Base-by-base conservation (phyloP, 2,113 vertebrate genomes). In the Gadus chalcogrammus region DNA sequence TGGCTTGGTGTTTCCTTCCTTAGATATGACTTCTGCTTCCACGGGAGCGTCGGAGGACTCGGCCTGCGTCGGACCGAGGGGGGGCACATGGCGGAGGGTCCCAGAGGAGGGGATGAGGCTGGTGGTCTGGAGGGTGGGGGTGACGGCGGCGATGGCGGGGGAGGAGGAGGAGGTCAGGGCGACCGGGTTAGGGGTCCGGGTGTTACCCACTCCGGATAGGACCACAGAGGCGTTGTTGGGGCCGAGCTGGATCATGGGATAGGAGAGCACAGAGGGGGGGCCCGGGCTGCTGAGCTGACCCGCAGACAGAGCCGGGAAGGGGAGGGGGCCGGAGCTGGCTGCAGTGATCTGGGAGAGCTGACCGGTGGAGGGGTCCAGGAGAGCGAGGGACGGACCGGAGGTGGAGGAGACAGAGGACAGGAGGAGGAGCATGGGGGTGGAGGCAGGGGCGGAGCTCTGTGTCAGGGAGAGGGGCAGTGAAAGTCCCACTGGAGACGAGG, bases 401-500 rank as follows among this genome's bases (percentile, higher is more conserved):
- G 84, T 84, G 20, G 87, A 73, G 31, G 90, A 76, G 4, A 89
- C 69, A 8, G 91, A 80, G 17, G 91, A 92, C 24, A 93, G 84
- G 61, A 93, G 88, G n/a, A 93, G 85, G 53, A 92, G 78, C 83
- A 92, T 65, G 1, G 88, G 79, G 15, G 82, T 63, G 12, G 91
- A 87, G 79, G 84, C 56, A 66, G 69, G 71, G 0, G 82, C 71
- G 11, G 86, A 61, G 20, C 78, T 83, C 74, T 83, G 85, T 69
- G 84, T 28, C 3, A 91, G 79, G 5, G 89, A 74, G 24, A 91
- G 68, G 1, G 91, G 88, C 65, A 92, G 85, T 0, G 90, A 83
- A 72, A 91, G 83, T 69, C 86, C 63, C 38, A 88, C 28, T 0
- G 85, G 71, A 31, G 82, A 38, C 0, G 90, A 78, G 67, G 88